Evolutionary conservation across 1,140 invertebrate species (phyloP).

Genomic region (Drosophila trapezifrons): DNA sequence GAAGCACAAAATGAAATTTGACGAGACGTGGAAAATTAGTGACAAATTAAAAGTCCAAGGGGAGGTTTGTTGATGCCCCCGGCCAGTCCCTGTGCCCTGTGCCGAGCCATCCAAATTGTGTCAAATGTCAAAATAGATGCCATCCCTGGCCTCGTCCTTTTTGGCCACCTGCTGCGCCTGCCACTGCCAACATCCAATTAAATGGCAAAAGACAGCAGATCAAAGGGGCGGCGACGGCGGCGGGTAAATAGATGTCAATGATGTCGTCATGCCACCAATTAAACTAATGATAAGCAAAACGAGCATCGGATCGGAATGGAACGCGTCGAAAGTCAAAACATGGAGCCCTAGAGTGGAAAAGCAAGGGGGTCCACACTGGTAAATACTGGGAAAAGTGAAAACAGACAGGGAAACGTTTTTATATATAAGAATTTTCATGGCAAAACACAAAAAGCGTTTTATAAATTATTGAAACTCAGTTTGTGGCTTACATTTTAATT

Average conservation of each 20-base stretch:
- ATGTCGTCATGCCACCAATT: constrained; percentile 81
- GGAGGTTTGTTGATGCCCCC: constrained; percentile 46
- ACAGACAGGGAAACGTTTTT: neutral
- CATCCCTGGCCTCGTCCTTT: neutral
- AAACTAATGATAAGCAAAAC: constrained; percentile 79
- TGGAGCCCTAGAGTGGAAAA: neutral
- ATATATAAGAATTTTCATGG: too few species aligned
- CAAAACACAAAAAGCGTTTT: too few species aligned
- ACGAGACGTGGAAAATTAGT: constrained; percentile 77
- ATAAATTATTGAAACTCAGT: too few species aligned
- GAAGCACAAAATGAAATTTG: constrained; percentile 69
- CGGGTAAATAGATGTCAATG: constrained; percentile 22
- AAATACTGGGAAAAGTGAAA: neutral
- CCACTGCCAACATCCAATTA: constrained; percentile 74
- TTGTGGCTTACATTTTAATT: too few species aligned
- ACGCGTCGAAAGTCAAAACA: constrained; percentile 72
- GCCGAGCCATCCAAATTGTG: constrained; percentile 60
- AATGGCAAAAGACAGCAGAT: constrained; percentile 57
- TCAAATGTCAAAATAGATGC: constrained; percentile 79
- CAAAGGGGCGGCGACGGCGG: constrained; percentile 2
- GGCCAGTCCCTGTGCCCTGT: neutral
- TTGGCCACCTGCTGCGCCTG: constrained; percentile 58
- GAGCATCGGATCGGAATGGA: constrained; percentile 31
- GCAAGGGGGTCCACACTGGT: constrained; percentile 1
- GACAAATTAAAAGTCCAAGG: constrained; percentile 75